Conservation (phyloP, 2,797 vertebrate genomes). For the Ataeniobius toweri region DNA sequence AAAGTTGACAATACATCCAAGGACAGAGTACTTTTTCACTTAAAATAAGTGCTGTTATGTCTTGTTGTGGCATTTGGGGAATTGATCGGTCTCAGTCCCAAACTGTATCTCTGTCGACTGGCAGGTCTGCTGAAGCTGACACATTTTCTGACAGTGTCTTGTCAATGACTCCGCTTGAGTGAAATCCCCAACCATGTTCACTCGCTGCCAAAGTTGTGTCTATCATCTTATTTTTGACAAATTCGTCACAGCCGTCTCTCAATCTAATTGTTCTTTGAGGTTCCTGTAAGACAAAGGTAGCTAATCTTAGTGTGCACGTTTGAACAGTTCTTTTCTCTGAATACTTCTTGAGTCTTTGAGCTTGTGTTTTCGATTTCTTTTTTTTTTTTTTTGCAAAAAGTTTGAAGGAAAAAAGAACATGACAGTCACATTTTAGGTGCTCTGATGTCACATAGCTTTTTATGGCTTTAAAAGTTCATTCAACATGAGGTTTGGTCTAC, state of each 20-base stretch:
- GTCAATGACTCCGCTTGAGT: slow-evolving; percentile 70
- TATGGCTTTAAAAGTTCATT: slow-evolving; percentile 79
- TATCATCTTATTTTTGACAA: slow-evolving; percentile 76
- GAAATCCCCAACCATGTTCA: slow-evolving; percentile 72
- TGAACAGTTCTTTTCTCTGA: slow-evolving; percentile 57
- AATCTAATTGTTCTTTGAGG: slow-evolving; percentile 77
- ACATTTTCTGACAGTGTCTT: slow-evolving; percentile 74
- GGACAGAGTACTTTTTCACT: slow-evolving; percentile 44
- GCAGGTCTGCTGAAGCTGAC: slow-evolving; percentile 75
- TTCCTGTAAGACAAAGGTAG: slow-evolving; percentile 72
- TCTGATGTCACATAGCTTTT: slow-evolving; percentile 77
- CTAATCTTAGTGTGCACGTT: slow-evolving; percentile 64
- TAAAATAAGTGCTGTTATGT: slow-evolving; percentile 65
- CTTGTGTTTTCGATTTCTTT: slow-evolving; percentile 45
- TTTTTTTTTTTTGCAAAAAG: not conserved
- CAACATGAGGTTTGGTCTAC: slow-evolving; percentile 75
- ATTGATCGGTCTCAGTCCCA: slow-evolving; percentile 76
- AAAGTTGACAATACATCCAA: slow-evolving; percentile 65
- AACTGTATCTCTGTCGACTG: slow-evolving; percentile 70
- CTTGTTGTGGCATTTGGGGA: slow-evolving; percentile 72
- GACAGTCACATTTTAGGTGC: slow-evolving; percentile 81
- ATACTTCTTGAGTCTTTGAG: slow-evolving; percentile 68
- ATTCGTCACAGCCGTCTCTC: slow-evolving; percentile 71
- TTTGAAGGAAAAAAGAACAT: slow-evolving; percentile 53
- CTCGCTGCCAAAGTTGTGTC: slow-evolving; percentile 66